phyloP scores from a whole-genome alignment of 2,888 invertebrate species.

The Nomada ferruginata region DNA sequence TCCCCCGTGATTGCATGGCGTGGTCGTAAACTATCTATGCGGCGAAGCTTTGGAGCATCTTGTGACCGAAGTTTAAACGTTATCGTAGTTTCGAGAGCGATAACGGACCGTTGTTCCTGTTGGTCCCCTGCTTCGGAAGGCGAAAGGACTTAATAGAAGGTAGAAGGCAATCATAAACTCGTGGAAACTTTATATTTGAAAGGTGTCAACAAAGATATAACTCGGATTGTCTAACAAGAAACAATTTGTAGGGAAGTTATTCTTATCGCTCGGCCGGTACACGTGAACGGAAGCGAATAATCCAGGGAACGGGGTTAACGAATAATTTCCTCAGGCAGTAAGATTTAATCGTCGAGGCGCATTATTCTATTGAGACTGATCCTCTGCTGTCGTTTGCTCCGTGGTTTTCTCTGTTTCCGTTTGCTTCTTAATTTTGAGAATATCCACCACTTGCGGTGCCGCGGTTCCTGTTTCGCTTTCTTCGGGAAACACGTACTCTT shows the following conservation, averaged over 20 bases:
- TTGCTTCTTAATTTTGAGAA: slow-evolving; percentile 60
- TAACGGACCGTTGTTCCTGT: slow-evolving; percentile 21
- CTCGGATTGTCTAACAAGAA: slow-evolving; percentile 47
- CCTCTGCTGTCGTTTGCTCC: slow-evolving; percentile 14
- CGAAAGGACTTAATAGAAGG: slow-evolving; percentile 28
- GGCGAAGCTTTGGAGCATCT: slow-evolving; percentile 16
- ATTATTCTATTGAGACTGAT: slow-evolving; percentile 25
- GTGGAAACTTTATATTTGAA: slow-evolving; percentile 65
- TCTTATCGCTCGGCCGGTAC: neutral
- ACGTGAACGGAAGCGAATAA: neutral
- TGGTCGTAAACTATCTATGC: slow-evolving; percentile 8
- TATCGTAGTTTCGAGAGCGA: slow-evolving; percentile 28
- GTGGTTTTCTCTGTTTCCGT: slow-evolving; percentile 30
- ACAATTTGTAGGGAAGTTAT: slow-evolving; percentile 29
- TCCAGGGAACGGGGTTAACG: neutral
- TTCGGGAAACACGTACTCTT: slow-evolving; percentile 76
- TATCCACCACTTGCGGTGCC: slow-evolving; percentile 49
- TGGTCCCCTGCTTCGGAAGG: neutral
- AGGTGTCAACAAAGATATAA: slow-evolving; percentile 58
- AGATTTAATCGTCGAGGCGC: neutral
- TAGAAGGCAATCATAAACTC: slow-evolving; percentile 49
- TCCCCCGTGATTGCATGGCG: slow-evolving; percentile 28
- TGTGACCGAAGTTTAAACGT: slow-evolving; percentile 57
- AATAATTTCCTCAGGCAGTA: neutral
- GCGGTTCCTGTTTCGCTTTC: slow-evolving; percentile 56